A percentile compares a stretch with the other conserved stretches of the same genome.
Evolutionary conservation across 2,113 vertebrate species (phyloP).

Genomic region (Mystacornis crossleyi): DNA sequence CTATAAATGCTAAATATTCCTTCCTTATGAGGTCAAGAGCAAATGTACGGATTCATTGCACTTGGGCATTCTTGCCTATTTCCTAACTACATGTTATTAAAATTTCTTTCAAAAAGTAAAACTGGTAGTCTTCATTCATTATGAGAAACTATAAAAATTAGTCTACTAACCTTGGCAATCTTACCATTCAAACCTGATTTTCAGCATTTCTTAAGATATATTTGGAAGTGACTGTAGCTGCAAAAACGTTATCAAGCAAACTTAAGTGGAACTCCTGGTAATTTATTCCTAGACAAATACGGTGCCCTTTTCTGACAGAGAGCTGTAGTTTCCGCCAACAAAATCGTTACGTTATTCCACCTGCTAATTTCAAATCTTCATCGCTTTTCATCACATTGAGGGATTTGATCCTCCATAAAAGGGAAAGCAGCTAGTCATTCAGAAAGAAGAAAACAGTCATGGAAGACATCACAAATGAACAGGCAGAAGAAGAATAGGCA

Average conservation of each 20-base stretch:
- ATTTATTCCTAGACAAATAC: background rate
- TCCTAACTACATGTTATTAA: background rate
- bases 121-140: background rate
- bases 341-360: fast-evolving
- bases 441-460: background rate
- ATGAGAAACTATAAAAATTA: background rate
- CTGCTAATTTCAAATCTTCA: background rate
- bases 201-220: background rate
- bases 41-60: background rate
- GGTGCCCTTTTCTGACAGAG: background rate
- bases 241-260: background rate
- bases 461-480: background rate
- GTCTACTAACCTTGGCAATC: background rate
- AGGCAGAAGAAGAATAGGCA: background rate
- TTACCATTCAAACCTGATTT: background rate
- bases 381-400: fast-evolving
- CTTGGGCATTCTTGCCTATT: background rate
- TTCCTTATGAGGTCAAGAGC: background rate
- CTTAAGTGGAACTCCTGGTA: background rate
- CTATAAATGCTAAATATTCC: background rate
- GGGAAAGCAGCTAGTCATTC: background rate
- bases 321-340: background rate
- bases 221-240: background rate
- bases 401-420: background rate
- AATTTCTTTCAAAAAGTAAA: background rate